Base-by-base conservation (phyloP, 1,140 invertebrate genomes). In the Halesus radiatus region DNA sequence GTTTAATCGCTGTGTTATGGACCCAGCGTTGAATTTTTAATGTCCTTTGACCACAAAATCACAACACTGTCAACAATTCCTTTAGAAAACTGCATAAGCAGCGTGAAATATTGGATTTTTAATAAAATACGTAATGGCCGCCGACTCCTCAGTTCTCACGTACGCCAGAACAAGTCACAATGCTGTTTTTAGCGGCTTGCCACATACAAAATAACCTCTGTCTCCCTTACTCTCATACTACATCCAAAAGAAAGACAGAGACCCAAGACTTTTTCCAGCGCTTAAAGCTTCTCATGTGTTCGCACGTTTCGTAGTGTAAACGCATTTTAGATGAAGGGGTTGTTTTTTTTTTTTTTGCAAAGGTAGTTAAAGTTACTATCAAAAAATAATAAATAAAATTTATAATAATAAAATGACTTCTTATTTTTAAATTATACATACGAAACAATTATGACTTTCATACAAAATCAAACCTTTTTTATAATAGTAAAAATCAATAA, bases 141-240 rank as follows among this genome's bases (percentile, higher is more conserved):
- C 74, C 74, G 32, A 37, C 32, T 37, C 7, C 32, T 37, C 74
- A 32, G 26, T 37, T 76, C 53, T 58, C 74, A 76, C 74, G 74
- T 76, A 76, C 74, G 74, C 74, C 74, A 76, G 26, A 26, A 37
- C 32, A 37, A 64, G 16, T 62, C 60, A 64, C 23, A 64, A 29
- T 29, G 60, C 60, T n/a, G 20, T 26, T 29, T 64, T 64, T 29
- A 26, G 54, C 1, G 22, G 54, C 6, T 58, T 58, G 54, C n/a
- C 54, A 8, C 18, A 22, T 20, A 6, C 0, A 58, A 58, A 20
- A 58, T 58, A 58, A 20, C n/a, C 20, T 22, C 16, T 6, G 7
- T 37, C 7, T 37, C 32, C 7, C 32, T 37, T 37, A 1, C 7
- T 58, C 22, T 18, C 5, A 18, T 58, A 20, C 54, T 8, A 20